Evolutionary conservation across 2,113 vertebrate genomes (phyloP).

Genomic region (Phyllostomus hastatus): DNA sequence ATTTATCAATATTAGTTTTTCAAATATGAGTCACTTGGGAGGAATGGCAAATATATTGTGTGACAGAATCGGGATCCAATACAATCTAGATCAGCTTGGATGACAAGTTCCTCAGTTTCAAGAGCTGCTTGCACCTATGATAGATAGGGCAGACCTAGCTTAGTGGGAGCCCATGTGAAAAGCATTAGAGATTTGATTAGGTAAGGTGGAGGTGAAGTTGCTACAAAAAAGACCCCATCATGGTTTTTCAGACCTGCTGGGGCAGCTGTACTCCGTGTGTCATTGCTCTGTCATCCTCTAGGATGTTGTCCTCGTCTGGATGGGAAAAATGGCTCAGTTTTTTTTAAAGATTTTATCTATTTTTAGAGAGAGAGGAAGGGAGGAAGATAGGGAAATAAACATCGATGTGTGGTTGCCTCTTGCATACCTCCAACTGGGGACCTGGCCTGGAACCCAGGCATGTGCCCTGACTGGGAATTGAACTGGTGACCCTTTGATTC

Average conservation of each 20-base stretch:
- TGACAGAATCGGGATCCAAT: background rate
- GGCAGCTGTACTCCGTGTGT: background rate
- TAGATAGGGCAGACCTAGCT: background rate
- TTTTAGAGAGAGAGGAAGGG: too few species aligned
- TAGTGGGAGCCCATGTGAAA: background rate
- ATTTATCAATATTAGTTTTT: background rate
- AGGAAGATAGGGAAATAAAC: too few species aligned
- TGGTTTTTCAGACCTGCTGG: background rate
- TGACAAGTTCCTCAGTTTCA: background rate
- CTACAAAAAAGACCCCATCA: background rate
- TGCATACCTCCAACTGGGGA: too few species aligned
- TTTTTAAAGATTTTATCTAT: too few species aligned
- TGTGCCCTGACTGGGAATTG: too few species aligned
- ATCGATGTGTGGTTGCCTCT: too few species aligned
- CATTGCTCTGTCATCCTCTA: background rate
- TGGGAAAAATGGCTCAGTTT: background rate
- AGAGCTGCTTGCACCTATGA: background rate
- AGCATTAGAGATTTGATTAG: background rate
- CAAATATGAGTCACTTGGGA: background rate
- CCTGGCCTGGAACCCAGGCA: too few species aligned
- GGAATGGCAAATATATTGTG: background rate
- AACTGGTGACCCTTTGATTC: too few species aligned
- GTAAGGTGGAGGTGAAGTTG: background rate
- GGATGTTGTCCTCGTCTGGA: background rate
- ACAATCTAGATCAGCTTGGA: background rate